Conservation (phyloP, 2,797 vertebrate species). For the Aselliscus stoliczkanus region DNA sequence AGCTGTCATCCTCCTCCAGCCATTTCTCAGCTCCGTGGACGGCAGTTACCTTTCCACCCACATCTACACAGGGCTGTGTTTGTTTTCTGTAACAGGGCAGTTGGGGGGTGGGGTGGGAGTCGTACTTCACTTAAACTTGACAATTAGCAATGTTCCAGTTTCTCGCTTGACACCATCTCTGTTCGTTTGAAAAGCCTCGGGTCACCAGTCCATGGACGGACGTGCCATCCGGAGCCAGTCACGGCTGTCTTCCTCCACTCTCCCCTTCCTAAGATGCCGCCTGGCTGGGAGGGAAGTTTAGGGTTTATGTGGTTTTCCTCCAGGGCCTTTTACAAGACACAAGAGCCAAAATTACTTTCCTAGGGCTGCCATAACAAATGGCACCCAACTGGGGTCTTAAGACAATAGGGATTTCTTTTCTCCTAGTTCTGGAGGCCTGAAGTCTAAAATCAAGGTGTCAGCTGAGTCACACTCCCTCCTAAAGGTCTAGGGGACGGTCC, state of each 20-base stretch:
- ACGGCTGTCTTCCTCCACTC: background rate
- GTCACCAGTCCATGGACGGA: background rate
- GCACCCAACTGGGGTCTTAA: background rate
- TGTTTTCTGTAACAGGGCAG: fast-evolving
- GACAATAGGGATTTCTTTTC: background rate
- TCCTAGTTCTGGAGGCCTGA: too few species aligned
- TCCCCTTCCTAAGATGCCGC: background rate
- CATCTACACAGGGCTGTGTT: background rate
- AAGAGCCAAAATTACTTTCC: background rate
- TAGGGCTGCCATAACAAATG: background rate
- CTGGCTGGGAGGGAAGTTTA: fast-evolving
- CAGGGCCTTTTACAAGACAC: background rate
- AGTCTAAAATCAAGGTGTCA: background rate
- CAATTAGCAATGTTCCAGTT: background rate
- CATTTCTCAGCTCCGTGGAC: fast-evolving
- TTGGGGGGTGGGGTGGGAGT: fast-evolving
- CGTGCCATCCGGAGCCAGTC: background rate
- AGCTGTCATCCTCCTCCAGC: fast-evolving
- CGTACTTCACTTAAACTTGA: background rate
- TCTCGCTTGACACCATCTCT: background rate
- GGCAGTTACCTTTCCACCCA: too few species aligned
- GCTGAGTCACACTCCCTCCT: background rate
- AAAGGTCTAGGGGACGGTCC: background rate
- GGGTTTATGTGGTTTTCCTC: background rate
- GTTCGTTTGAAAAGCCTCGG: background rate